Evolutionary conservation across 2,113 vertebrate genomes (phyloP).

Genomic region (Lynx canadensis): DNA sequence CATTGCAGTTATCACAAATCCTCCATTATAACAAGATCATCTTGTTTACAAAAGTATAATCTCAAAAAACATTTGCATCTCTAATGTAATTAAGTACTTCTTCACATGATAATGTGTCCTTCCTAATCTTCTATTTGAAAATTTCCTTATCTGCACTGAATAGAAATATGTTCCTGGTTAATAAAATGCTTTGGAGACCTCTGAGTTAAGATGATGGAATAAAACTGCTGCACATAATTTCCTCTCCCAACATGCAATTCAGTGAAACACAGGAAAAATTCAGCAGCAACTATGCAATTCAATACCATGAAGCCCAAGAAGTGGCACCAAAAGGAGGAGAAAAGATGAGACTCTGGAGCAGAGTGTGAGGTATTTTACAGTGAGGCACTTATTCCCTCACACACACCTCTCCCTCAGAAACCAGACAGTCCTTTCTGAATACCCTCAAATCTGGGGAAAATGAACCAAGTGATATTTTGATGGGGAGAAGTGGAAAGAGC

Average conservation of each 20-base stretch:
- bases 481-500: not conserved
- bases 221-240: constrained; percentile 24
- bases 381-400: not conserved
- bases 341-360: not conserved
- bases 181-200: constrained; percentile 61
- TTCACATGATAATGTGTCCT: constrained; percentile 76
- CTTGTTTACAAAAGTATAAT: constrained; percentile 84
- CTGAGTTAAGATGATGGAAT: constrained; percentile 15
- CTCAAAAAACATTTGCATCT: constrained; percentile 85
- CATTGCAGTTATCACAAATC: constrained; percentile 79
- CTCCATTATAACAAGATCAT: constrained; percentile 83
- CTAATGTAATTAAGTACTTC: constrained; percentile 86
- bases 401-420: not conserved
- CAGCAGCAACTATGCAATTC: not conserved
- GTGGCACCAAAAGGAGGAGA: not conserved
- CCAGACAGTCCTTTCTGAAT: not conserved
- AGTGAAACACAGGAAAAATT: not conserved
- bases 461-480: not conserved
- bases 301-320: not conserved
- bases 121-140: constrained; percentile 83
- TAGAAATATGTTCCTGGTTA: constrained; percentile 75
- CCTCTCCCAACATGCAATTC: not conserved
- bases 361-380: not conserved
- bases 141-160: constrained; percentile 71
- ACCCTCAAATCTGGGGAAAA: not conserved